These are phyloP conservation scores for Psophia crepitans DNA, from an alignment of 2,113 vertebrate species.

Conservation along the genomic window DNA sequence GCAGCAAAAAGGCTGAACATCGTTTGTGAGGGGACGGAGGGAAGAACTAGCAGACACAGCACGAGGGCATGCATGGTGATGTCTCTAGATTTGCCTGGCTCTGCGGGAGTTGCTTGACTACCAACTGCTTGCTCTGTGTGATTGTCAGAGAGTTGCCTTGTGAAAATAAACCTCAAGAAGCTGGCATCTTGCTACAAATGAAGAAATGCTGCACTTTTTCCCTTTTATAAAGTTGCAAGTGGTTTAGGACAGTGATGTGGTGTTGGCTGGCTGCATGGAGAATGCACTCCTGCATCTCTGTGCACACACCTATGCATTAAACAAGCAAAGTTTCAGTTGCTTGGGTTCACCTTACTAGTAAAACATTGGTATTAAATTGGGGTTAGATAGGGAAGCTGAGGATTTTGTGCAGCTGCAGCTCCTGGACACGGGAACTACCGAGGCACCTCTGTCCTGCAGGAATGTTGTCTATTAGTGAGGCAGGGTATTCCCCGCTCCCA, in stretches of 20 bases:
- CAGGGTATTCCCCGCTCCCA: background rate
- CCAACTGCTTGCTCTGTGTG: background rate
- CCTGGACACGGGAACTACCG: background rate
- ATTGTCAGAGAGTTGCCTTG: background rate
- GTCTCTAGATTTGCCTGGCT: background rate
- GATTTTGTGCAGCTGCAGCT: background rate
- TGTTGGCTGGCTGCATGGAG: background rate
- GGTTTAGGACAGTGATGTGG: background rate
- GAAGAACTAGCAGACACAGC: background rate
- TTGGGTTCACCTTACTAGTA: background rate
- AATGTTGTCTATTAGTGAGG: background rate
- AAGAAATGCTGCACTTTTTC: background rate
- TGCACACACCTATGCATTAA: background rate
- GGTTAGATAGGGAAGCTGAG: background rate
- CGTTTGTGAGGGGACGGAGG: background rate
- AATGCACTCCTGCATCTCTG: accelerated
- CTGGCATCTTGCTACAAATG: background rate
- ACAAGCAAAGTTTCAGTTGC: background rate
- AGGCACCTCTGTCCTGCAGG: background rate
- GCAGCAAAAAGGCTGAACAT: background rate
- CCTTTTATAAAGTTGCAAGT: background rate
- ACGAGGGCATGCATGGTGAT: accelerated
- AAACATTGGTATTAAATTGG: background rate
- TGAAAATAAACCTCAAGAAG: background rate
- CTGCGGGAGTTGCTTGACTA: background rate